These are phyloP conservation scores for Brachionus angularis DNA, from an alignment of 1,140 invertebrate genomes.

Conservation along the genomic window DNA sequence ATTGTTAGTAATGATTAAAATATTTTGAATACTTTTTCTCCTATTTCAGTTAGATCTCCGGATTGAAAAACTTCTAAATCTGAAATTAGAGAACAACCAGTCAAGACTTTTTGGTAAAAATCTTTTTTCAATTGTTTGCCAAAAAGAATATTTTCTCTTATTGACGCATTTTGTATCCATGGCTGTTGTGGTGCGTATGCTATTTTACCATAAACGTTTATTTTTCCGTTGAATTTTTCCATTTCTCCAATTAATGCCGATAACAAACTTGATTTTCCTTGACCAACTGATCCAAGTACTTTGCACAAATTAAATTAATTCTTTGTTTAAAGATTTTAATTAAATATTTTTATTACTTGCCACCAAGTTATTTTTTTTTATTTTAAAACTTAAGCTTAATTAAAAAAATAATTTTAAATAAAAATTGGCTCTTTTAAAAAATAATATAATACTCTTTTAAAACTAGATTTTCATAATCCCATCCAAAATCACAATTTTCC, in stretches of 20 bases:
- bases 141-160: conserved; percentile 68
- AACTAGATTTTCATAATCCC: neutral
- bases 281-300: conserved; percentile 78
- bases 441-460: conserved; percentile 18
- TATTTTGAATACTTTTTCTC: conserved; percentile 45
- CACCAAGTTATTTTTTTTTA: conserved; percentile 59
- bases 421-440: conserved; percentile 55
- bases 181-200: conserved; percentile 68
- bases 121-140: conserved; percentile 60
- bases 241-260: conserved; percentile 82
- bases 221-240: conserved; percentile 70
- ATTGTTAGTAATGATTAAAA: neutral
- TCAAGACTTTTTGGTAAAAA: conserved; percentile 60
- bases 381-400: conserved; percentile 21
- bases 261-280: conserved; percentile 81
- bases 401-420: conserved; percentile 48
- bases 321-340: neutral
- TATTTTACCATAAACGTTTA: conserved; percentile 73
- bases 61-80: conserved; percentile 47
- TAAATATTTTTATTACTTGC: conserved; percentile 58
- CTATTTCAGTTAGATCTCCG: conserved; percentile 45
- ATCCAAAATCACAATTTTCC: conserved; percentile 27
- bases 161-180: conserved; percentile 65
- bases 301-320: conserved; percentile 61
- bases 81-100: conserved; percentile 55